Evolutionary conservation across 2,113 vertebrate genomes (phyloP).

Genomic region (Periophthalmodon schlosseri): DNA sequence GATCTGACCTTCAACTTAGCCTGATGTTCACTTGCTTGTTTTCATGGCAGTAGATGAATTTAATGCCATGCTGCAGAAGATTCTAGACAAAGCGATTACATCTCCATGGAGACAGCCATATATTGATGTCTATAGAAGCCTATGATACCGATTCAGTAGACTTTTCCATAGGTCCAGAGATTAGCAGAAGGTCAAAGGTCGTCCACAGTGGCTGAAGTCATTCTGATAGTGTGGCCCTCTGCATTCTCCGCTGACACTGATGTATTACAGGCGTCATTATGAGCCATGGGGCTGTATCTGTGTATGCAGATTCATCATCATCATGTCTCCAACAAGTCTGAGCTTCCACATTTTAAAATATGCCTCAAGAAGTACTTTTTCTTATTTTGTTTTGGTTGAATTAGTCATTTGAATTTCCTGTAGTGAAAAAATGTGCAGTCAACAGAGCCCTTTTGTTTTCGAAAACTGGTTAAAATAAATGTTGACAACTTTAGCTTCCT

Average conservation of each 20-base stretch:
- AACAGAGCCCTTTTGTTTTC: not conserved
- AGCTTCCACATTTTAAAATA: not conserved
- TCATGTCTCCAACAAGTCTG: not conserved
- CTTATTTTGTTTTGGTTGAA: not conserved
- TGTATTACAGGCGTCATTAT: not conserved
- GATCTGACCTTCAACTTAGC: too few relatives aligned
- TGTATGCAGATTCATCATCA: not conserved
- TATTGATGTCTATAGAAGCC: not conserved
- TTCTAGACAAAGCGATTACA: too few relatives aligned
- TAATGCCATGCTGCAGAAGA: too few relatives aligned
- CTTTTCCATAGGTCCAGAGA: not conserved
- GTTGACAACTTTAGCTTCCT: not conserved
- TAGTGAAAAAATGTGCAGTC: too few relatives aligned
- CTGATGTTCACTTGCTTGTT: too few relatives aligned
- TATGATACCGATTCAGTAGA: not conserved
- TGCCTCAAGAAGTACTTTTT: not conserved
- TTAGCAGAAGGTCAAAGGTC: not conserved
- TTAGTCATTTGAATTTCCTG: too few relatives aligned
- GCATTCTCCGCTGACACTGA: not conserved
- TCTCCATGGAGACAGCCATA: too few relatives aligned
- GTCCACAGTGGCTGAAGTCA: not conserved
- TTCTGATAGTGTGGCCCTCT: not conserved
- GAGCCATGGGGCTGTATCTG: not conserved
- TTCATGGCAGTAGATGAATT: too few relatives aligned
- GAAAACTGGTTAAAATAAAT: not conserved